Evolutionary conservation across 2,888 invertebrate species (phyloP), one percentile per base, ranked within the genome.

Genomic region (Euplagia quadripunctaria): DNA sequence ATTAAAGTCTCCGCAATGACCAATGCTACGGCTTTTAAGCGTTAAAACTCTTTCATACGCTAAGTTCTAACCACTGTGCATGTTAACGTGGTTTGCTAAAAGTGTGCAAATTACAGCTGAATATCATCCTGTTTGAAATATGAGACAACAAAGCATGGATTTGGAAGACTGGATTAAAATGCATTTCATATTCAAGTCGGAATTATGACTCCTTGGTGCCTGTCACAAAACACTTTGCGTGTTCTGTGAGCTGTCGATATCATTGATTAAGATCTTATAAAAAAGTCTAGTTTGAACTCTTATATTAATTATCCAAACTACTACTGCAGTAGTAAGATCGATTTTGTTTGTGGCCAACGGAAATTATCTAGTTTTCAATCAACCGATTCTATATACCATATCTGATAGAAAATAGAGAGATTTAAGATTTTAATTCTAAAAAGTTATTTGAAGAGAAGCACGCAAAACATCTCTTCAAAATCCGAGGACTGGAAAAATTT

Each of bases 171-270:
- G 2, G 7, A 58, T 12, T 8, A 31, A 14, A 31, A 31, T 61
- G 20, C 58, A 31, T 58, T 20, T 4, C 20, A 20, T 20, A 14
- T 61, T 61, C 31, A 12, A 61, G 31, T 61, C 58, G 5, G 31
- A 20, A 61, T 55, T 55, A n/a, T n/a, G 55, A 55, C 55, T 61
- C 14, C 58, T 61, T 31, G 31, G 58, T 61, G 58, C 58, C 58
- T 61, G 58, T 61, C 14, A 20, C 58, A 61, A 1, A 20, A 61
- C 58, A 31, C 31, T 31, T 9, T 20, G 58, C n/a, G 31, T 31
- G 49, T 49, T 31, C 58, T 61, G 58, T 14, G 58, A 61, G 5
- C 1, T 31, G 31, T 31, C 12, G 31, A 14, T 20, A 61, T 61
- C 31, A 61, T 61, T 31, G 58, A 61, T 61, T 61, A 61, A 61